A percentile compares a stretch with the other conserved stretches of the same genome.
phyloP scores from a whole-genome alignment of 2,797 vertebrate genomes.

The Poeciliopsis turneri region DNA sequence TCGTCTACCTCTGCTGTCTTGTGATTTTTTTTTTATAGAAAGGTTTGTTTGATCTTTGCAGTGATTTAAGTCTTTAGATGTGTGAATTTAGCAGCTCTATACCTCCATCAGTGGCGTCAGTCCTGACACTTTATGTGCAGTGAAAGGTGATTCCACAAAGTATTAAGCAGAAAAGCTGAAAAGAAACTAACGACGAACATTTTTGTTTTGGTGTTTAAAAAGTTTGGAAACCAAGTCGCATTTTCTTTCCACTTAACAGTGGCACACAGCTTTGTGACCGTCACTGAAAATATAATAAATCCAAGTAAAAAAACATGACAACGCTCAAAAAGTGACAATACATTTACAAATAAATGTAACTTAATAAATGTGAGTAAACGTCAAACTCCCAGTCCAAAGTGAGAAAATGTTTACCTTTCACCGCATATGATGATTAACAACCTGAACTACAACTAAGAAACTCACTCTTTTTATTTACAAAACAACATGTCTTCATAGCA shows the following conservation, averaged over 20 bases:
- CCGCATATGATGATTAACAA: neutral
- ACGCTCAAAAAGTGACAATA: neutral
- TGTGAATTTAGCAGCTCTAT: neutral
- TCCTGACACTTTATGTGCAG: neutral
- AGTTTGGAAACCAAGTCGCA: neutral
- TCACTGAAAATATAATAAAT: neutral
- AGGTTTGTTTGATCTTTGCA: neutral
- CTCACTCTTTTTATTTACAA: constrained; percentile 5
- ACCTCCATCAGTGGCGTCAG: too few relatives aligned
- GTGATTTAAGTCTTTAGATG: neutral
- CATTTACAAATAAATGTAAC: neutral
- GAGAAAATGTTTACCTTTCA: constrained; percentile 15
- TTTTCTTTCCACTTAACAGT: neutral
- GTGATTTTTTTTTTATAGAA: neutral
- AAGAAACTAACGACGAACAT: too few relatives aligned
- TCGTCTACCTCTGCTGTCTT: neutral
- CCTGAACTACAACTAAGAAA: neutral
- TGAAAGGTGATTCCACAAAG: neutral
- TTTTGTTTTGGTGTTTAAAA: neutral
- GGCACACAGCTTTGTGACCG: neutral
- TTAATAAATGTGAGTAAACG: constrained; percentile 32
- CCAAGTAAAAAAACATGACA: neutral
- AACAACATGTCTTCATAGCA: neutral
- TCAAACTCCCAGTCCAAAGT: constrained; percentile 31
- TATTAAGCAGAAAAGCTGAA: neutral